A percentile compares a stretch with the other conserved stretches of the same genome.
Conservation (phyloP, 2,888 invertebrate species). For the Spilarctia lutea region DNA sequence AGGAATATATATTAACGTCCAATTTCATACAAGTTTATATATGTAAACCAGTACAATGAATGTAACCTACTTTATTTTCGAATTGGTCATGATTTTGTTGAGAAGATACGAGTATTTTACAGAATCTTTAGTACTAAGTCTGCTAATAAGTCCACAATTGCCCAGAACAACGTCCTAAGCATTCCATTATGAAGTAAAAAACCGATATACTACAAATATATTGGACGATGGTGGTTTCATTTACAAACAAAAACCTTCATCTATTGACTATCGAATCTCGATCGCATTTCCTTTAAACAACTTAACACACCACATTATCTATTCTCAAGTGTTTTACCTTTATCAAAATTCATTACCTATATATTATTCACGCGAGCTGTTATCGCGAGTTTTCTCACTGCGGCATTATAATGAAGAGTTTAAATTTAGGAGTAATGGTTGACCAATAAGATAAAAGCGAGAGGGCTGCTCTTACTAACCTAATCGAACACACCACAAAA, state of each 20-base stretch:
- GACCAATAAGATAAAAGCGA: conserved; percentile 86
- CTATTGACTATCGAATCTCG: conserved; percentile 34
- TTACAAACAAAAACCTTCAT: not conserved
- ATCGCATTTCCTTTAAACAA: conserved; percentile 44
- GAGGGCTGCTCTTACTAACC: conserved; percentile 72
- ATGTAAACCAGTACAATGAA: too few relatives aligned
- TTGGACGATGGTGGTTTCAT: not conserved
- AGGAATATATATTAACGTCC: too few relatives aligned
- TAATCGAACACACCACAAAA: conserved; percentile 31
- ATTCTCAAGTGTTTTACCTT: conserved; percentile 65
- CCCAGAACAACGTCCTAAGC: not conserved
- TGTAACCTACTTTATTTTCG: too few relatives aligned
- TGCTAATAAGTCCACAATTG: not conserved
- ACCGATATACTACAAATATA: not conserved
- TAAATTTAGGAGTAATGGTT: conserved; percentile 86
- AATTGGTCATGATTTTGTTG: too few relatives aligned
- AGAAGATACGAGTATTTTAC: too few relatives aligned
- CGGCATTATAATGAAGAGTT: conserved; percentile 85
- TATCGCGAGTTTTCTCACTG: conserved; percentile 84
- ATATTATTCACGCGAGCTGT: conserved; percentile 78
- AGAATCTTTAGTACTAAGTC: too few relatives aligned
- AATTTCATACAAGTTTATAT: too few relatives aligned
- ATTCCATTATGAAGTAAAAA: not conserved
- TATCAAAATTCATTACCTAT: conserved; percentile 83
- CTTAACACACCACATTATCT: conserved; percentile 54